These are phyloP conservation scores for Charanyca ferruginea DNA, from an alignment of 2,888 invertebrate species.

Conservation along the genomic window DNA sequence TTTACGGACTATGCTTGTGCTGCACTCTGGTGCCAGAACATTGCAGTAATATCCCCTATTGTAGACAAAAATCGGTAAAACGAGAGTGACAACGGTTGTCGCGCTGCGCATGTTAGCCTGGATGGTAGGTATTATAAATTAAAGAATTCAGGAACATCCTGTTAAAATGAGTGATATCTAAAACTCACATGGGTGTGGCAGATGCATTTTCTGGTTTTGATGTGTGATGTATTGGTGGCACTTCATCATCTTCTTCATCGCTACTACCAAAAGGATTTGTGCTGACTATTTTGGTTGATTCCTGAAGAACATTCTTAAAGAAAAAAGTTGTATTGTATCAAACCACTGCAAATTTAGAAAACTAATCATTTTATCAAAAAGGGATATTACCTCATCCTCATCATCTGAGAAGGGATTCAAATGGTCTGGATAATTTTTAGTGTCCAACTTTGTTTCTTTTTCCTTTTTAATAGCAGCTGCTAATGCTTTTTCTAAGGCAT, in stretches of 20 bases:
- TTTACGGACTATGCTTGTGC: too few species aligned
- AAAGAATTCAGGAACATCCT: too few species aligned
- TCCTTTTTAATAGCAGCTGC: constrained; percentile 60
- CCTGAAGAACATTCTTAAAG: constrained; percentile 77
- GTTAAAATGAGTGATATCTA: not conserved
- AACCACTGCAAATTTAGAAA: not conserved
- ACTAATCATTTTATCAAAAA: not conserved
- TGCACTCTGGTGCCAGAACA: too few species aligned
- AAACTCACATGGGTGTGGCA: constrained; percentile 79
- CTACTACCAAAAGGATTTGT: constrained; percentile 94
- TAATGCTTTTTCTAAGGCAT: constrained; percentile 69
- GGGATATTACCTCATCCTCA: constrained; percentile 77
- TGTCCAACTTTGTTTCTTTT: constrained; percentile 53
- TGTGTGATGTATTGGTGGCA: constrained; percentile 77
- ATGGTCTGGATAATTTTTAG: constrained; percentile 93
- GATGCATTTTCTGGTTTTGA: constrained; percentile 70
- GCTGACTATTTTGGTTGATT: constrained; percentile 78
- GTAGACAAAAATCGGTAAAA: too few species aligned
- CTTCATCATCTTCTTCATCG: constrained; percentile 91
- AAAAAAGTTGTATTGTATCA: not conserved
- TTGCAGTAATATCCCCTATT: too few species aligned
- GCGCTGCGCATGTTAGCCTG: too few species aligned
- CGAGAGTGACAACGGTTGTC: too few species aligned
- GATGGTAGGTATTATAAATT: too few species aligned
- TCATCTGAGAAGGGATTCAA: constrained; percentile 96